Conservation (phyloP, 2,797 vertebrate genomes). For the Apogon hyalosoma region DNA sequence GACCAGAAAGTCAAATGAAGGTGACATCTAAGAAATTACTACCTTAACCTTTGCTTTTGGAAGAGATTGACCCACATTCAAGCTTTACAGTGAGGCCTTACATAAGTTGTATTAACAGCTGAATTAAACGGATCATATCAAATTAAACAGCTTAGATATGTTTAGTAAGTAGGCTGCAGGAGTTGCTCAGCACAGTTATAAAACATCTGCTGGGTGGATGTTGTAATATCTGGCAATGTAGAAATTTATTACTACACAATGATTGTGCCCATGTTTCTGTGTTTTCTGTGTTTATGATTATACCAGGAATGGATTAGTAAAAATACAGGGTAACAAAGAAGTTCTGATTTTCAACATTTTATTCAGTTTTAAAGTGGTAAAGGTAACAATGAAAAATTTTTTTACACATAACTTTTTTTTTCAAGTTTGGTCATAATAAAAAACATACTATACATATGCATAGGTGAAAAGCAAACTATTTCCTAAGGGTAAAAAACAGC, state of each 20-base stretch:
- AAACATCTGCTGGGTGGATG: conserved; percentile 19
- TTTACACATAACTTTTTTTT: conserved; percentile 56
- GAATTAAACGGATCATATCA: conserved; percentile 59
- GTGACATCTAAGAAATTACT: too few species aligned
- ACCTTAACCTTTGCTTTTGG: conserved; percentile 15
- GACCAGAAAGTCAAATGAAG: too few species aligned
- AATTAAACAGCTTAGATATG: conserved; percentile 59
- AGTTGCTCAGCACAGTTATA: conserved; percentile 24
- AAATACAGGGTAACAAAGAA: too few species aligned
- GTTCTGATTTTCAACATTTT: conserved; percentile 48
- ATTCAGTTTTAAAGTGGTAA: conserved; percentile 21
- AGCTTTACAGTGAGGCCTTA: conserved; percentile 44
- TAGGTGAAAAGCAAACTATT: conserved; percentile 33
- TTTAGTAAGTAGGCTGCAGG: conserved; percentile 31
- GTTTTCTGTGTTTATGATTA: too few species aligned
- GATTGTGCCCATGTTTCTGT: too few species aligned
- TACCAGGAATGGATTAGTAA: too few species aligned
- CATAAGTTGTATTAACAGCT: conserved; percentile 50
- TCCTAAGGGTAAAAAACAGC: conserved; percentile 35
- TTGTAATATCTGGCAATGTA: too few species aligned
- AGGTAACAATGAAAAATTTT: conserved; percentile 59
- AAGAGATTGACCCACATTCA: conserved; percentile 46
- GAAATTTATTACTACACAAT: too few species aligned
- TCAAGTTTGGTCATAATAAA: conserved; percentile 70
- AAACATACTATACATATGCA: conserved; percentile 61